Evolutionary conservation across 1,140 invertebrate genomes (phyloP).

Genomic region (Wasmannia auropunctata): DNA sequence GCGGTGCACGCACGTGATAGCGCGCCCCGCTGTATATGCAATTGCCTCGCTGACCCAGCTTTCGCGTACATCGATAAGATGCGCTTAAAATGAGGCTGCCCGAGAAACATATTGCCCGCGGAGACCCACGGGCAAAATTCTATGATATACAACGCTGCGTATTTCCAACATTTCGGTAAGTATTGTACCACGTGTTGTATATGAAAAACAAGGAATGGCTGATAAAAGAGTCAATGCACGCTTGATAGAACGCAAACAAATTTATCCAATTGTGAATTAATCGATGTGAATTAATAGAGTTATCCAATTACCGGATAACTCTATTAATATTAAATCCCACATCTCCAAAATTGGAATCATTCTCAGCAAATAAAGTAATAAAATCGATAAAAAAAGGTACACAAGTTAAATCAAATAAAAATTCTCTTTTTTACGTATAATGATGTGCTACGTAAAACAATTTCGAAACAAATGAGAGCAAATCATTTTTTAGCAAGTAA

Average conservation of each 20-base stretch:
- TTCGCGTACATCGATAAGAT: constrained; percentile 54
- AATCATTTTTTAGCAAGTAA: background rate
- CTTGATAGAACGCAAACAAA: background rate
- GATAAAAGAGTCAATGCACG: background rate
- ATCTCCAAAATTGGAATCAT: background rate
- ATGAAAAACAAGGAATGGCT: background rate
- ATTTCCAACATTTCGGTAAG: background rate
- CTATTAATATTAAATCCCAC: background rate
- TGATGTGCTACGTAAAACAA: background rate
- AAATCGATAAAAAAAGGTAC: background rate
- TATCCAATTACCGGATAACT: background rate
- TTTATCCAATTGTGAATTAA: background rate
- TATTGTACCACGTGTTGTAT: background rate
- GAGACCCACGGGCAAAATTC: background rate
- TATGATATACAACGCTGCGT: background rate
- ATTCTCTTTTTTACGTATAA: background rate
- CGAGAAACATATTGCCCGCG: background rate
- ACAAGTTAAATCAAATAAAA: background rate
- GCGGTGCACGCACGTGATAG: constrained; percentile 78
- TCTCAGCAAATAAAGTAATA: background rate
- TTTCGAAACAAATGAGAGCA: background rate
- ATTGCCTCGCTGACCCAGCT: constrained; percentile 66
- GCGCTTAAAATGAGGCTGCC: constrained; percentile 29
- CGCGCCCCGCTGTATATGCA: constrained; percentile 32
- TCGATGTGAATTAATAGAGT: background rate